Evolutionary conservation across 1,140 invertebrate genomes (phyloP).

Genomic region (Trinorchestia longiramus): DNA sequence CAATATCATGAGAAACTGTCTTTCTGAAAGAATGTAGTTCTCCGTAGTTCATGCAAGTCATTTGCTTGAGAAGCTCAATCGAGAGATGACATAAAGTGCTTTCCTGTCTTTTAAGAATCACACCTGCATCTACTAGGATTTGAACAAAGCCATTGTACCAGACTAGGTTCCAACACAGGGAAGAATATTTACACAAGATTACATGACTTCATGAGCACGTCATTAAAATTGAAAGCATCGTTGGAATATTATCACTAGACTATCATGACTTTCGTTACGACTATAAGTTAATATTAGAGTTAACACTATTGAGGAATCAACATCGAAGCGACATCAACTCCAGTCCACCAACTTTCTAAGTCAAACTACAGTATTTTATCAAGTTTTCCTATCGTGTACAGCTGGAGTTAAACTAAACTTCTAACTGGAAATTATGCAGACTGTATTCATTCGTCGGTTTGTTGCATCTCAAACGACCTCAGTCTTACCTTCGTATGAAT

Average conservation of each 20-base stretch:
- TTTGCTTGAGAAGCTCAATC: background rate
- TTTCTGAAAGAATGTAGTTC: background rate
- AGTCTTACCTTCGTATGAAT: no score
- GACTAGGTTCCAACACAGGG: background rate
- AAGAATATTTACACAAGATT: background rate
- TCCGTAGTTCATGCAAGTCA: background rate
- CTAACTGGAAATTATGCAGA: no score
- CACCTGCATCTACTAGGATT: background rate
- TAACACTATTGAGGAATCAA: background rate
- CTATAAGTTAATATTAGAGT: background rate
- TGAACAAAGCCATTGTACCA: background rate
- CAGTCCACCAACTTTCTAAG: background rate
- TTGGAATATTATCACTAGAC: background rate
- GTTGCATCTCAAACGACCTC: no score
- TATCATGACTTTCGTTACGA: background rate
- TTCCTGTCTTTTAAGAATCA: background rate
- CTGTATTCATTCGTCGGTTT: no score
- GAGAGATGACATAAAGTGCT: background rate
- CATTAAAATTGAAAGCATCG: background rate
- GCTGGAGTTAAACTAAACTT: no score
- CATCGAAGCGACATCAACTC: background rate
- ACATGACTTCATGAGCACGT: background rate
- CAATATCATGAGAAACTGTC: background rate
- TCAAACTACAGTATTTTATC: no score
- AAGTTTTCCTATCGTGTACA: no score